Conservation (phyloP, 1,140 invertebrate species). For the Dreissena rostriformis region DNA sequence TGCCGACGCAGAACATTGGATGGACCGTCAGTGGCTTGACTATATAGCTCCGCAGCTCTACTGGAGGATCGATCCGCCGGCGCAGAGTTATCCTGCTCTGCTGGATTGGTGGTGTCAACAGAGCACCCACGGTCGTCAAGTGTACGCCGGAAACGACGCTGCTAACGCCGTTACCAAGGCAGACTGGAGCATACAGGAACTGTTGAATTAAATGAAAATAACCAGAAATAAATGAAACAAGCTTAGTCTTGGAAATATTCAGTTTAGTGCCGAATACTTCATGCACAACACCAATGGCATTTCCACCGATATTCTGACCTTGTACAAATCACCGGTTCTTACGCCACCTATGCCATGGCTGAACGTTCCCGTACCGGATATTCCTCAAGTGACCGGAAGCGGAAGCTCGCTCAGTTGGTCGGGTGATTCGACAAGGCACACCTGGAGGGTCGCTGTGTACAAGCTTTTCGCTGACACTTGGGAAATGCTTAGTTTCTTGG, state of each 20-base stretch:
- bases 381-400: constrained; percentile 41
- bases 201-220: constrained; percentile 69
- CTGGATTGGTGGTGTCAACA: constrained; percentile 77
- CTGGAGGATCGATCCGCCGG: constrained; percentile 75
- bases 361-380: constrained; percentile 18
- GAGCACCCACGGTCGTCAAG: constrained; percentile 61
- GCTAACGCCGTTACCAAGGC: constrained; percentile 58
- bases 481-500: constrained; percentile 42
- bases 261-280: constrained; percentile 75
- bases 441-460: constrained; percentile 59
- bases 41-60: constrained; percentile 78
- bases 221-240: constrained; percentile 54
- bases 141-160: constrained; percentile 70
- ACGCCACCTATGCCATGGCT: constrained; percentile 70
- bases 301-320: constrained; percentile 57
- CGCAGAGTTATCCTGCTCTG: constrained; percentile 74
- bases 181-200: constrained; percentile 68
- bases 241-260: constrained; percentile 69
- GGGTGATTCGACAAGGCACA: constrained; percentile 9
- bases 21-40: constrained; percentile 77
- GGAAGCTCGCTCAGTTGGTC: constrained; percentile 51
- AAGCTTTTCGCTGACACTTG: constrained; percentile 51
- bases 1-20: constrained; percentile 76
- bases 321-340: constrained; percentile 65
- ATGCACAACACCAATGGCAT: constrained; percentile 70